Evolutionary conservation across 1,140 invertebrate species (phyloP).

Genomic region (Colletes gigas): DNA sequence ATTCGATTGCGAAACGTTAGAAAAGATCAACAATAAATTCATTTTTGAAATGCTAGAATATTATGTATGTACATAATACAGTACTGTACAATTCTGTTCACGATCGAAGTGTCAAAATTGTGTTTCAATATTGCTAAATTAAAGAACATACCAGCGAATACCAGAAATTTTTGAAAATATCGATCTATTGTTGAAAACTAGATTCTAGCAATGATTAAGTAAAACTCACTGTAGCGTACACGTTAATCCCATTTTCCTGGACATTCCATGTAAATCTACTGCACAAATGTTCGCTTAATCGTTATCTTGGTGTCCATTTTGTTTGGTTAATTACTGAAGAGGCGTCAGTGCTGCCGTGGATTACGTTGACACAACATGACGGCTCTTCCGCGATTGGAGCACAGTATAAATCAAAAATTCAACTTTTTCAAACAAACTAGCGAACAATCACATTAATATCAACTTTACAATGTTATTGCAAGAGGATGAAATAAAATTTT

Average conservation of each 20-base stretch:
- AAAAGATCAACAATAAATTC: neutral
- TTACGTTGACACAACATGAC: slow-evolving; percentile 79
- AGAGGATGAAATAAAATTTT: neutral
- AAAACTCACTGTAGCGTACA: slow-evolving; percentile 70
- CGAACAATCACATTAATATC: neutral
- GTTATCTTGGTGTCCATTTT: slow-evolving; percentile 81
- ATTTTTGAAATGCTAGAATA: neutral
- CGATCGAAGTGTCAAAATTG: slow-evolving; percentile 40
- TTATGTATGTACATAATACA: slow-evolving; percentile 4
- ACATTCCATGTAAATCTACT: slow-evolving; percentile 72
- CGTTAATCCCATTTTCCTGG: slow-evolving; percentile 64
- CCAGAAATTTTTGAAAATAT: neutral
- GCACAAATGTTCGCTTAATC: slow-evolving; percentile 74
- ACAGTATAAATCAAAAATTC: slow-evolving; percentile 36
- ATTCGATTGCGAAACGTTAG: neutral
- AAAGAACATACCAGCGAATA: neutral
- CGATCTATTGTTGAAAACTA: slow-evolving; percentile 7
- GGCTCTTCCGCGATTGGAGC: slow-evolving; percentile 57
- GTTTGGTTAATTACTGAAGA: slow-evolving; percentile 80
- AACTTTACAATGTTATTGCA: slow-evolving; percentile 5
- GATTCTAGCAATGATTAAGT: slow-evolving; percentile 30
- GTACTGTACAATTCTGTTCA: neutral
- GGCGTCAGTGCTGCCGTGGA: slow-evolving; percentile 79
- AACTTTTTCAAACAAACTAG: neutral
- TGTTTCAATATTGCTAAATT: slow-evolving; percentile 48